Evolutionary conservation across 2,797 vertebrate genomes (phyloP), one percentile per base, ranked within the genome.

Genomic region (Pachyuromys duprasi): DNA sequence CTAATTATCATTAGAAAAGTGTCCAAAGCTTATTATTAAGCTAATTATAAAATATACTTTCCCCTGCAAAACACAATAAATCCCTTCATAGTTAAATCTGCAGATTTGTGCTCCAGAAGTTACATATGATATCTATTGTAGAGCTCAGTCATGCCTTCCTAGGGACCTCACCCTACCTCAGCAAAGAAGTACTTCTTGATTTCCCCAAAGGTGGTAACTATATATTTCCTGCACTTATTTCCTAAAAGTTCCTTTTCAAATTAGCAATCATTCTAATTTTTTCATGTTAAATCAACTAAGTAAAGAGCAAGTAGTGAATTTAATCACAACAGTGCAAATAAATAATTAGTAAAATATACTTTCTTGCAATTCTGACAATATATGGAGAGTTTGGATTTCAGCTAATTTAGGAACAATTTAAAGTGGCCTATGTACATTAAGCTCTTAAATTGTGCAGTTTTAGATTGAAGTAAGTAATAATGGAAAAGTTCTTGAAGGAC

Each of bases 1-100:
- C 69, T 63, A 96, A 89, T 18, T 93, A 55, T 39, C 36, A 28
- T 76, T 94, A 91, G 57, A 93, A 93, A 94, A 74, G 14, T n/a
- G 26, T 15, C 22, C 39, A 89, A 90, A 84, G 8, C 70, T 93
- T 87, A 65, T 12, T 93, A 93, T 91, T 89, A 95, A 93, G 22
- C 5, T 89, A 88, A 90, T 90, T 91, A 87, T 84, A 45, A 97
- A 93, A 74, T 55, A 95, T 0, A 88, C 3, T 55, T 93, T 74
- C 5, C 14, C n/a, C 42, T 93, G 24, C 15, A 95, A 95, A 89
- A 78, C 11, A 15, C 60, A 95, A n/a, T 36, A 95, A 70, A 86
- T 76, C 8, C 15, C 13, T 86, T 86, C 63, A 49, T 22, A n/a
- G 70, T n/a, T 90, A 96, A 70, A 89, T 86, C 3, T 96, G 69